Evolutionary conservation across 2,113 vertebrate genomes (phyloP).

Genomic region (Neomonachus schauinslandi): DNA sequence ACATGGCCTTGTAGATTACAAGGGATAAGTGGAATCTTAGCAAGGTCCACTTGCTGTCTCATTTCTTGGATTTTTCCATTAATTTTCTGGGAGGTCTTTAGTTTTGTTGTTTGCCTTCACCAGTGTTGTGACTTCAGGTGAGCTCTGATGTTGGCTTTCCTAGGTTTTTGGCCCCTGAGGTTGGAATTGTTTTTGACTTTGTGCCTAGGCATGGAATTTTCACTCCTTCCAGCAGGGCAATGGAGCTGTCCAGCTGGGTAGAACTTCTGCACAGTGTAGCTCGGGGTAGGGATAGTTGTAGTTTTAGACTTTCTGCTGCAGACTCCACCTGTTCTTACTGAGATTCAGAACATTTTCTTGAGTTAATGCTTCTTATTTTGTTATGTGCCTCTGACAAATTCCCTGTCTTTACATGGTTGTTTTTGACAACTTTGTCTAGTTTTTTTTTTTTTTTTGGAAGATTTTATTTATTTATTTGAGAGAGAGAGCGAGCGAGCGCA

Average conservation of each 20-base stretch:
- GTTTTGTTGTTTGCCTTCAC: background rate
- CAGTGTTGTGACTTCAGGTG: background rate
- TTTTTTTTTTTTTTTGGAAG: background rate
- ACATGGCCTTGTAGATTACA: background rate
- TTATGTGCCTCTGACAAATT: background rate
- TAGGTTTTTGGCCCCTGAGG: background rate
- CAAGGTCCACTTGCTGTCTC: background rate
- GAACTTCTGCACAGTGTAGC: background rate
- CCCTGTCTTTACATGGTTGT: background rate
- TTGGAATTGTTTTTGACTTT: background rate
- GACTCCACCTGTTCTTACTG: background rate
- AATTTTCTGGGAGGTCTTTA: background rate
- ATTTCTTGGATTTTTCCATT: background rate
- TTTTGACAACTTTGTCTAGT: slow-evolving; percentile 8
- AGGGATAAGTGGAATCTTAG: background rate
- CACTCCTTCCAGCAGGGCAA: background rate
- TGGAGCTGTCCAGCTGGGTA: background rate
- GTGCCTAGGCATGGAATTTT: background rate
- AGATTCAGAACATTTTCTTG: background rate
- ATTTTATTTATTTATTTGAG: too few relatives aligned
- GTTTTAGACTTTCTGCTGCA: background rate
- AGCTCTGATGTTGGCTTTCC: background rate
- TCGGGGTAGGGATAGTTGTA: background rate
- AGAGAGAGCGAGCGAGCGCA: too few relatives aligned
- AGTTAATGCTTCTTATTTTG: background rate